A percentile compares a stretch with the other conserved stretches of the same genome.
Conservation (phyloP, 2,797 vertebrate species). For the Pristis pectinata region DNA sequence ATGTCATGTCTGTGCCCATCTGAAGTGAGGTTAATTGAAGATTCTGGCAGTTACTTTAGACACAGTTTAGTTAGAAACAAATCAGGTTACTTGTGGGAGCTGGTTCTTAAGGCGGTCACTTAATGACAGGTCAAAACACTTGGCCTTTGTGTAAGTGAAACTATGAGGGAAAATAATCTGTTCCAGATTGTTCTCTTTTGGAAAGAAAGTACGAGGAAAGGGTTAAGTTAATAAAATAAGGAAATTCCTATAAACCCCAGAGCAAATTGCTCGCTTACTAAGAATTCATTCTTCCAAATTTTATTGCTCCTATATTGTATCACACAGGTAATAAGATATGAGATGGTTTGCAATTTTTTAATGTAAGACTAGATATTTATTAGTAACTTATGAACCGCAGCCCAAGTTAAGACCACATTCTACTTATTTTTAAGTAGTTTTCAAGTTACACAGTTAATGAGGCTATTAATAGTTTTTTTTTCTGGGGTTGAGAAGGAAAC, state of each 20-base stretch:
- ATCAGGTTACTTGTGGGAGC: neutral
- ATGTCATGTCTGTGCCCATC: neutral
- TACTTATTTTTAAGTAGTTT: conserved; percentile 4
- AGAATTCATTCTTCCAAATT: neutral
- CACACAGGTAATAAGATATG: neutral
- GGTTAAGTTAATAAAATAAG: neutral
- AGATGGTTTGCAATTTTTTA: neutral
- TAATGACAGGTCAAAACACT: neutral
- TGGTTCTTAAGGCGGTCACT: neutral
- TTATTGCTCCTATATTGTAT: neutral
- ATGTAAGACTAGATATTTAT: neutral
- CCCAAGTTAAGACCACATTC: neutral
- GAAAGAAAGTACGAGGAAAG: neutral
- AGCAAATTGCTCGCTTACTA: neutral
- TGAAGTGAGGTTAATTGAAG: neutral
- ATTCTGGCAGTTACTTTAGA: neutral
- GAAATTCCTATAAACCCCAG: neutral
- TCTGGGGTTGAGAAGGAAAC: neutral
- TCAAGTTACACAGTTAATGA: neutral
- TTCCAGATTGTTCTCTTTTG: conserved; percentile 4
- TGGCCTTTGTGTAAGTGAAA: conserved; percentile 26
- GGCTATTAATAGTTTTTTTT: neutral
- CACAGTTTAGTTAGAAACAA: neutral
- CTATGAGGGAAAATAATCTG: neutral
- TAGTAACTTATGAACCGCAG: neutral